A percentile compares a stretch with the other conserved stretches of the same genome.
Evolutionary conservation across 1,140 invertebrate species (phyloP).

Genomic region (Grapholita molesta): DNA sequence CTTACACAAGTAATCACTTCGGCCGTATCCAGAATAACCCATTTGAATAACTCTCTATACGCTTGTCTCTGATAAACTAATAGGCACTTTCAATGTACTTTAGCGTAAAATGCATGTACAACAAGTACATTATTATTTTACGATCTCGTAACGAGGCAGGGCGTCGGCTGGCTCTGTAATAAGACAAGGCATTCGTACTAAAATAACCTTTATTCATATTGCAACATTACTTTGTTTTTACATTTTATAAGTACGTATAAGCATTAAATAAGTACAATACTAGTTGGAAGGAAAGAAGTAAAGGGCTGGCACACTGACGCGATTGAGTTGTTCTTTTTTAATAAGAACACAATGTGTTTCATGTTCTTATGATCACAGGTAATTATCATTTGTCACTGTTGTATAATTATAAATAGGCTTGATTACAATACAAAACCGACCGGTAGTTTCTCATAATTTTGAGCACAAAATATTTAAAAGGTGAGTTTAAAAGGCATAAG

Average conservation of each 20-base stretch:
- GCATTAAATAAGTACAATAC: neutral
- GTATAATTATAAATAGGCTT: too few species aligned
- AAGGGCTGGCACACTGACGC: neutral
- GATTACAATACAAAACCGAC: too few species aligned
- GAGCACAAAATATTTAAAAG: too few species aligned
- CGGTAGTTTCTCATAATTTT: too few species aligned
- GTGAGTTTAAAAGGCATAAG: too few species aligned
- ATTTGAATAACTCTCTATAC: neutral
- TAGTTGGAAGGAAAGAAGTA: neutral
- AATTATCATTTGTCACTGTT: too few species aligned
- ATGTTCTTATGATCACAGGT: too few species aligned
- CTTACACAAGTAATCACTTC: neutral
- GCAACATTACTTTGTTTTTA: slow-evolving; percentile 1
- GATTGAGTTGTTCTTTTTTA: neutral
- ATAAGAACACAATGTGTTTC: neutral
- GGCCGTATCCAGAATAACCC: neutral
- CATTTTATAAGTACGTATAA: neutral
- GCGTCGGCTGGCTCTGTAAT: neutral
- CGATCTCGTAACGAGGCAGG: neutral
- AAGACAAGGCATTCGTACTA: neutral
- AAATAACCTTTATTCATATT: slow-evolving; percentile 11
- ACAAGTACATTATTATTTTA: neutral
- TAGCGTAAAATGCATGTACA: neutral
- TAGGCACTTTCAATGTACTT: neutral
- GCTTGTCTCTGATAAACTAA: neutral